phyloP scores from a whole-genome alignment of 2,888 invertebrate species.

The Petrophora chlorosata region DNA sequence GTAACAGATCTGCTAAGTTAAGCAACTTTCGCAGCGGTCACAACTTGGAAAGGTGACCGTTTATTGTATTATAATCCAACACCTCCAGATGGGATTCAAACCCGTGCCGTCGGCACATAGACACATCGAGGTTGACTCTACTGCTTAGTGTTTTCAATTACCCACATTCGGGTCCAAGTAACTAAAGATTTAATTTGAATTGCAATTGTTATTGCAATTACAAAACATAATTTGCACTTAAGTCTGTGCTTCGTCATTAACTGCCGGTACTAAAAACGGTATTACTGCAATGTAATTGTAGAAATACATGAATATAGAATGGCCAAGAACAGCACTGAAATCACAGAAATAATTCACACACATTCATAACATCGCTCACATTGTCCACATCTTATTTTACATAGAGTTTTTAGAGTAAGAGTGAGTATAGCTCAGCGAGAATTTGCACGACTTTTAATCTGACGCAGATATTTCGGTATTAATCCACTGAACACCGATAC shows the following conservation, averaged over 20 bases:
- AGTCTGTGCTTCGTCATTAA: conserved; percentile 25
- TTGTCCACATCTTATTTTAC: not conserved
- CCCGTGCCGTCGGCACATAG: too few relatives aligned
- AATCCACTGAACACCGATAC: too few relatives aligned
- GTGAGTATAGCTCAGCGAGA: too few relatives aligned
- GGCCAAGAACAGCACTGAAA: not conserved
- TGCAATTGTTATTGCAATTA: conserved; percentile 12
- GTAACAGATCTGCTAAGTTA: too few relatives aligned
- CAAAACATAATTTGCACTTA: conserved; percentile 22
- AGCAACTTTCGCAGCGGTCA: too few relatives aligned
- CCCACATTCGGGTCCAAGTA: not conserved
- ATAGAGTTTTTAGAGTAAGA: too few relatives aligned
- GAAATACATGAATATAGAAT: conserved; percentile 7
- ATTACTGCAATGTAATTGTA: conserved; percentile 3
- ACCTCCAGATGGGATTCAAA: too few relatives aligned
- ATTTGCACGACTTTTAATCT: too few relatives aligned
- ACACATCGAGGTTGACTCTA: too few relatives aligned
- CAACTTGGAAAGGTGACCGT: too few relatives aligned
- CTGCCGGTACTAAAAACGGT: conserved; percentile 23
- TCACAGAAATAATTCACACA: not conserved
- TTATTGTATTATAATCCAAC: not conserved
- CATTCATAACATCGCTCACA: not conserved
- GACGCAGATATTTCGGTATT: too few relatives aligned
- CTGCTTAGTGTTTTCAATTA: too few relatives aligned
- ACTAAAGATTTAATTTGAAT: conserved; percentile 1